Percentiles rank a stretch among this genome's conserved stretches.
phyloP scores from a whole-genome alignment of 2,113 vertebrate genomes.

The Mustelus asterias region DNA sequence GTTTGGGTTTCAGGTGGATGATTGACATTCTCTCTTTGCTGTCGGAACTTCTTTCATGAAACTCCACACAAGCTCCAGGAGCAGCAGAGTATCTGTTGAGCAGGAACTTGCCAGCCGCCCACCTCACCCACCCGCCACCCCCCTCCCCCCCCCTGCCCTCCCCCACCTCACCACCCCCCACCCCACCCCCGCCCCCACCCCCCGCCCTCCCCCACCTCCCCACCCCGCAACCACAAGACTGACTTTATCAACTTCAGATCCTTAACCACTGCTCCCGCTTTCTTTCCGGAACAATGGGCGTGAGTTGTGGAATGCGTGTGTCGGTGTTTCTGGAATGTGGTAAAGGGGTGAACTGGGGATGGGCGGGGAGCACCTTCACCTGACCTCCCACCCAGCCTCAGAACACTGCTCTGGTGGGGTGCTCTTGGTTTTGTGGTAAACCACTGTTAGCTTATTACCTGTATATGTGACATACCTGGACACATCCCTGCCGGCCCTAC shows the following conservation, averaged over 20 bases:
- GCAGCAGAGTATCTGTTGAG: neutral
- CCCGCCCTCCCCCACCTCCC: too few species aligned
- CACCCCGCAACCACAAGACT: too few species aligned
- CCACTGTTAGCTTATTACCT: too few species aligned
- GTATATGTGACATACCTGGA: too few species aligned
- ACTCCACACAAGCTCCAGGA: too few species aligned
- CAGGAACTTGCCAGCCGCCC: neutral
- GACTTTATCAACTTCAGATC: too few species aligned
- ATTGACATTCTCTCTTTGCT: neutral
- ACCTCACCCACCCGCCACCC: too few species aligned
- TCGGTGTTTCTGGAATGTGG: neutral
- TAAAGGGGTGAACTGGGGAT: neutral
- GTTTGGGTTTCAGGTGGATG: neutral
- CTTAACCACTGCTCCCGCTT: neutral
- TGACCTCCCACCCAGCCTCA: neutral
- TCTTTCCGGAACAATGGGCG: neutral
- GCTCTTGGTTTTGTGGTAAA: too few species aligned
- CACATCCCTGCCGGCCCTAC: too few species aligned
- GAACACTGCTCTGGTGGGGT: neutral
- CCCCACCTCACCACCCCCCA: too few species aligned
- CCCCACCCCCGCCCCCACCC: too few species aligned
- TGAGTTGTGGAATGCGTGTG: neutral
- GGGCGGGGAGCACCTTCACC: neutral
- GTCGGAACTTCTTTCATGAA: neutral
- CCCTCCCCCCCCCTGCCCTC: too few species aligned